These are phyloP conservation scores for Calliphora vicina DNA, from an alignment of 1,140 invertebrate genomes.

Conservation along the genomic window DNA sequence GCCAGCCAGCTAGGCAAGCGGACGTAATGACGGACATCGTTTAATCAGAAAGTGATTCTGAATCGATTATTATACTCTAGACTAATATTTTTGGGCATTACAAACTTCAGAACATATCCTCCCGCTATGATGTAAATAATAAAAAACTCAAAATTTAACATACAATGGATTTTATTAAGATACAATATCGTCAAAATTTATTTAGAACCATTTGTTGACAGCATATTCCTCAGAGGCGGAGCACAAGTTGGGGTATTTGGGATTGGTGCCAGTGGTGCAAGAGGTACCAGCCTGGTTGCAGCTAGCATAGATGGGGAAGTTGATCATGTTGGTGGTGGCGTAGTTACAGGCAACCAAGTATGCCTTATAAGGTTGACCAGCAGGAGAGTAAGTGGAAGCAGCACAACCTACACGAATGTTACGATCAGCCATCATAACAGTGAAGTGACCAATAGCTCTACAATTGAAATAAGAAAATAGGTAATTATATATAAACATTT, in stretches of 20 bases:
- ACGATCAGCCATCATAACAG: slow-evolving; percentile 53
- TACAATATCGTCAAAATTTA: no score
- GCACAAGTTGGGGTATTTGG: slow-evolving; percentile 15
- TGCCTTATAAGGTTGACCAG: background rate
- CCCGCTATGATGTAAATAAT: no score
- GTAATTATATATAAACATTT: background rate
- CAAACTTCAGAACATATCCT: no score
- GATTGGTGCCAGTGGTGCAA: slow-evolving; percentile 21
- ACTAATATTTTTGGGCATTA: no score
- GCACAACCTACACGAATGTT: slow-evolving; percentile 55
- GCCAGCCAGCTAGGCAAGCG: no score
- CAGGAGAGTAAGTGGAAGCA: slow-evolving; percentile 18
- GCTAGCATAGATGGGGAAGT: slow-evolving; percentile 20
- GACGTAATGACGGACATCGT: no score
- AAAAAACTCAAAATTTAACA: no score
- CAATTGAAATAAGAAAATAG: background rate
- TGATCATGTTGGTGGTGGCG: slow-evolving; percentile 37
- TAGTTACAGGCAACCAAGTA: slow-evolving; percentile 40
- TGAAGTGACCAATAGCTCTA: slow-evolving; percentile 53
- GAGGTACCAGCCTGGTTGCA: background rate
- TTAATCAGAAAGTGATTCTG: no score
- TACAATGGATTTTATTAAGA: no score
- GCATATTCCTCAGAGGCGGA: slow-evolving; percentile 7
- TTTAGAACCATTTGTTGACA: background rate
- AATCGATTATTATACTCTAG: no score